phyloP scores from a whole-genome alignment of 53 echinoderm and acorn worm species.

The Apostichopus leukothele region DNA sequence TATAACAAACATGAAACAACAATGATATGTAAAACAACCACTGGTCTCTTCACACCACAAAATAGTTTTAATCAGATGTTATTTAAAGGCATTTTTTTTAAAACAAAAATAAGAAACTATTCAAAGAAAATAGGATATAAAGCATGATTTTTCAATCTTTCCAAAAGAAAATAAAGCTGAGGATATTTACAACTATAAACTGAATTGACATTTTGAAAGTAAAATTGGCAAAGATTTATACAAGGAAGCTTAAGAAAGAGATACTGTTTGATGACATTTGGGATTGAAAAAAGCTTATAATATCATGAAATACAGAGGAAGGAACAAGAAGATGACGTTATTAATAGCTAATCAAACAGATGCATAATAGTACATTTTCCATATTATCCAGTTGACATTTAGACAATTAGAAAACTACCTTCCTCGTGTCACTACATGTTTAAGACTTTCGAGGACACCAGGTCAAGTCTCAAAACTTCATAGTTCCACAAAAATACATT shows the following conservation, averaged over 20 bases:
- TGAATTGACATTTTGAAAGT: neutral
- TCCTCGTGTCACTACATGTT: too few relatives aligned
- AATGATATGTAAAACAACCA: neutral
- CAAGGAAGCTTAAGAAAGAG: neutral
- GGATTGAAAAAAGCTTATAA: slow-evolving; percentile 29
- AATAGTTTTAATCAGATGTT: neutral
- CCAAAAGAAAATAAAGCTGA: slow-evolving; percentile 9
- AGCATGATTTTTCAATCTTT: neutral
- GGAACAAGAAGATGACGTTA: too few relatives aligned
- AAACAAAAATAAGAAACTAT: neutral
- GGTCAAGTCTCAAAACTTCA: too few relatives aligned
- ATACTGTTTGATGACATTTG: slow-evolving; percentile 29
- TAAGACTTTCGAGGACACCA: too few relatives aligned
- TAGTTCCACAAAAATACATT: too few relatives aligned
- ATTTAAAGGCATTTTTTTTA: neutral
- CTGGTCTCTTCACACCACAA: neutral
- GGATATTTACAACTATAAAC: neutral
- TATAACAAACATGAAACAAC: neutral
- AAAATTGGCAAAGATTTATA: slow-evolving; percentile 6
- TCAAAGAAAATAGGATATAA: neutral
- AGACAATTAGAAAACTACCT: too few relatives aligned
- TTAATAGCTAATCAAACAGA: too few relatives aligned
- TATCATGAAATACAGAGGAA: neutral
- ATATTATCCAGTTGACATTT: too few relatives aligned
- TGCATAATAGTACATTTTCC: too few relatives aligned